Evolutionary conservation across 2,113 vertebrate species (phyloP), one percentile per base, ranked within the genome.

Genomic region (Microtus oregoni): DNA sequence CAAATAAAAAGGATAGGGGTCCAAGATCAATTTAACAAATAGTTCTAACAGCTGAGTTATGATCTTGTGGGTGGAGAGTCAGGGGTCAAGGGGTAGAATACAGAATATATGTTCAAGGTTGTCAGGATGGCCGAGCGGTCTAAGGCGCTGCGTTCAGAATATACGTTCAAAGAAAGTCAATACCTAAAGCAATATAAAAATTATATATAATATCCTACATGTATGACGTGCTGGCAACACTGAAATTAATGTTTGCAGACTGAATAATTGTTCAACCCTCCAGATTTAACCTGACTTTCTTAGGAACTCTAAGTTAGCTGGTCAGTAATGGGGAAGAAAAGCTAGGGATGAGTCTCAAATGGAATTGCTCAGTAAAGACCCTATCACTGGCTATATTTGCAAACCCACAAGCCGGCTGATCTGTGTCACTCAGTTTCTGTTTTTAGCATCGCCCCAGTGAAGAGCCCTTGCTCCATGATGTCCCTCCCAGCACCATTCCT

Each of bases 101-200:
- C 11, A 79, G 38, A 67, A 79, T n/a, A 77, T 17, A 38, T 76
- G 3, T 47, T 73, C 67, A 86, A 72, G n/a, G n/a, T n/a, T n/a
- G n/a, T n/a, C n/a, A n/a, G n/a, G n/a, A n/a, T n/a, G n/a, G n/a
- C n/a, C n/a, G n/a, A n/a, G n/a, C n/a, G n/a, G n/a, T n/a, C n/a
- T n/a, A n/a, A n/a, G n/a, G n/a, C n/a, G n/a, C n/a, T n/a, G n/a
- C n/a, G n/a, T n/a, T n/a, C 11, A 79, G 38, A 67, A 79, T n/a
- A 77, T 17, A 38, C 70, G 3, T 47, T 73, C 67, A 86, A 72
- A 82, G 44, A 91, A 92, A 89, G 35, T 44, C 50, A 89, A 35
- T 63, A 67, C 5, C 78, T 38, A 15, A 94, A 92, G 52, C n/a
- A 92, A 44, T 65, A 86, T n/a, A 94, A 79, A 55, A 85, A 89